Conservation (phyloP, 1,140 invertebrate species). For the Drosophila obscura region DNA sequence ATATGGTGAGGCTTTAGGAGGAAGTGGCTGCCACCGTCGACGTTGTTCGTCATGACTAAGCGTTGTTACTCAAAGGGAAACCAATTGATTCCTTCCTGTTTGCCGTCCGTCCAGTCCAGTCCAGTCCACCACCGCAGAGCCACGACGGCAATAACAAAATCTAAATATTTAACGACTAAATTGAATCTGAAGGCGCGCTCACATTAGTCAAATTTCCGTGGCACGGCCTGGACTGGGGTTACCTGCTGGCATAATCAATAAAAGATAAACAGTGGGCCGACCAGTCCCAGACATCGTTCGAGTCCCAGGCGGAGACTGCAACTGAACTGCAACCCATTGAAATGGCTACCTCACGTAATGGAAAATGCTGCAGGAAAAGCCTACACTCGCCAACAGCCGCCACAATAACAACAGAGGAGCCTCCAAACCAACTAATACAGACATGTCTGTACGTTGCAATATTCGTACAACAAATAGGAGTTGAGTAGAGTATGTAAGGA, state of each 20-base stretch:
- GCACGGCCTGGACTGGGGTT: conserved; percentile 46
- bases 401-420: conserved; percentile 20
- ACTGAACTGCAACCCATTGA: conserved; percentile 40
- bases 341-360: conserved; percentile 69
- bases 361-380: conserved; percentile 67
- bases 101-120: conserved; percentile 16
- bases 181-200: conserved; percentile 72
- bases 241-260: conserved; percentile 78
- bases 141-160: conserved; percentile 59
- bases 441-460: background rate
- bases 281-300: conserved; percentile 4
- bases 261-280: conserved; percentile 74
- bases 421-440: conserved; percentile 9
- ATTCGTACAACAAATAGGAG: background rate
- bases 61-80: conserved; percentile 64
- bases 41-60: conserved; percentile 62
- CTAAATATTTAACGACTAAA: conserved; percentile 81
- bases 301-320: conserved; percentile 1
- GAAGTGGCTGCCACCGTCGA: conserved; percentile 49
- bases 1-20: conserved; percentile 49
- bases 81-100: conserved; percentile 81
- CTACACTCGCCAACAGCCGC: conserved; percentile 23
- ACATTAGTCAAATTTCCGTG: conserved; percentile 74
- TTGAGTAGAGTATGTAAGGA: conserved; percentile 16
- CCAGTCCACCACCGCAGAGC: conserved; percentile 24